Evolutionary conservation across 2,888 invertebrate genomes (phyloP), one percentile per base, ranked within the genome.

Genomic region (Tetanocera ferruginea): DNA sequence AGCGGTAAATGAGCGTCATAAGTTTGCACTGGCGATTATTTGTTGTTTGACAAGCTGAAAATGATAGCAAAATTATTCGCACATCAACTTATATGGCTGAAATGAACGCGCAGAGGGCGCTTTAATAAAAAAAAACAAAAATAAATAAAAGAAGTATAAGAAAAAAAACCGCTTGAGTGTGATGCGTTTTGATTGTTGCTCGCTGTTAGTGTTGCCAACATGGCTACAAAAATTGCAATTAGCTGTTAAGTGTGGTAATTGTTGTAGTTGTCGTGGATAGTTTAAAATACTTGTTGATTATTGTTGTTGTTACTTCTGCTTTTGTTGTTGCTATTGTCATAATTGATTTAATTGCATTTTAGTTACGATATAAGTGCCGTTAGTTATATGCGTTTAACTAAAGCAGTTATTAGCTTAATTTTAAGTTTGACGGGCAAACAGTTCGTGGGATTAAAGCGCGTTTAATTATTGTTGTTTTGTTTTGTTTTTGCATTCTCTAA

Each of bases 341-440:
- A 77, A 77, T 73, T 77, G 74, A 74, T 60, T 73, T 73, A 77
- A 77, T 77, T 74, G 67, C 77, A 74, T 73, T 77, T 52, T 28
- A 43, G 72, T 49, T 64, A 57, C 51, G 55, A 52, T 69, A 57
- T 43, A 57, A 72, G 66, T 72, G 72, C 76, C 77, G 77, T 72
- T 77, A 72, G 77, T 72, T 77, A 72, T 57, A 72, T 57, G 67
- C 77, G 77, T 69, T 77, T 37, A 55, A 55, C 55, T 75, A 52
- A 52, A 43, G n/a, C 66, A 31, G 37, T 67, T 43, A 73, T 78
- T 72, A 57, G 69, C 49, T 72, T 83, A 84, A 67, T 66, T 55
- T 51, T 23, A 66, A 66, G 55, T 67, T 66, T 37, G 23, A 19
- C 34, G 64, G 55, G 67, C 17, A 67, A 43, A 75, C 67, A 75